Percentiles rank a stretch among this genome's conserved stretches.
These are phyloP conservation scores for Lampris megalopsis DNA, from an alignment of 2,113 vertebrate species.

Conservation along the genomic window DNA sequence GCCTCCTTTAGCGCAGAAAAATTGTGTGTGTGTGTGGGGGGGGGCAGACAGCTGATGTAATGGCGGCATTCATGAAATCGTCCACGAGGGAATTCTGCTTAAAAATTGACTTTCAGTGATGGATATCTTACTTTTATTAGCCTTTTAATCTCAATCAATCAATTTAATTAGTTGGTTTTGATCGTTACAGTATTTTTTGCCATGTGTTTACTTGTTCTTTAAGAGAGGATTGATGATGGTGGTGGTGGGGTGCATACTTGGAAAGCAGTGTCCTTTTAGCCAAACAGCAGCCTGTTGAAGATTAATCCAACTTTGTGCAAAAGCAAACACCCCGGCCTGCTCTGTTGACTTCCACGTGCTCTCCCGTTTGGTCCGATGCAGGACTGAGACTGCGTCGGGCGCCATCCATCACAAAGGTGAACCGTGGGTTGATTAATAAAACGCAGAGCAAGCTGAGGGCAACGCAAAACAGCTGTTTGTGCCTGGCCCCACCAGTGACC, in stretches of 20 bases:
- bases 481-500: constrained; percentile 47
- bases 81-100: too few relatives aligned
- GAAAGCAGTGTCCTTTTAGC: constrained; percentile 55
- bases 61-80: too few relatives aligned
- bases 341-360: constrained; percentile 52
- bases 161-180: too few relatives aligned
- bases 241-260: constrained; percentile 22
- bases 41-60: too few relatives aligned
- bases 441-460: constrained; percentile 69
- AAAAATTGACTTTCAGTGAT: too few relatives aligned
- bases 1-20: too few relatives aligned
- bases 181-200: too few relatives aligned
- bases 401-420: constrained; percentile 69
- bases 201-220: too few relatives aligned
- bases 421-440: constrained; percentile 76
- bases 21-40: too few relatives aligned
- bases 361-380: constrained; percentile 37
- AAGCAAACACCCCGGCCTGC: constrained; percentile 71
- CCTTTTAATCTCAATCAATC: too few relatives aligned
- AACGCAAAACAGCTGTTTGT: constrained; percentile 81
- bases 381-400: constrained; percentile 43
- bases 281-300: constrained; percentile 75
- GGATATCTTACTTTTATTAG: too few relatives aligned
- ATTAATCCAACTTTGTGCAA: constrained; percentile 71
- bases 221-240: not conserved